Evolutionary conservation across 2,888 invertebrate genomes (phyloP), one percentile per base, ranked within the genome.

Genomic region (Papilio demoleus): DNA sequence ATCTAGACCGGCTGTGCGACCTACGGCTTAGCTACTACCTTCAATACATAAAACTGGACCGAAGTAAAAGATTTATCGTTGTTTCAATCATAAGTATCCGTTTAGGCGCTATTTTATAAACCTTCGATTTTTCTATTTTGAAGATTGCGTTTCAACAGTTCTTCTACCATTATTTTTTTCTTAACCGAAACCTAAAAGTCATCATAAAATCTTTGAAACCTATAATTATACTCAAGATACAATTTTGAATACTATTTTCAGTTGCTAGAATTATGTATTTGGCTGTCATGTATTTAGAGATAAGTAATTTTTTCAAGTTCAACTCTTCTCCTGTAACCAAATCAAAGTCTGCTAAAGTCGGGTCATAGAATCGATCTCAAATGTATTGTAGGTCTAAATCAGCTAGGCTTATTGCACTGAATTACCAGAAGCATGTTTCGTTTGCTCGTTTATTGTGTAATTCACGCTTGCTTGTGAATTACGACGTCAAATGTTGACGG

Each of bases 401-500:
- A 36, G 17, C 5, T 4, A 8, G 14, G 34, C 40, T 53, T 53
- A 50, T 31, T 59, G 17, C 38, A 14, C n/a, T 45, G 65, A 64
- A 38, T 64, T 59, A 64, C 64, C 64, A 40, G 64, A 64, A 58
- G 50, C 59, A 59, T 64, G 42, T 38, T 64, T 40, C 22, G 56
- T 56, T 14, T n/a, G 58, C 58, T 42, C 63, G 63, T 58, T 68
- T 68, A 68, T 64, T 59, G 64, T 68, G 68, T 60, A 47, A 53
- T 69, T 65, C 60, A 60, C 53, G 60, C 27, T 60, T 50, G 65
- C 60, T 24, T 34, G 68, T 69, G 60, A 69, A 69, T 65, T 59
- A 38, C 64, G 24, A 64, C 31, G 68, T 60, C 65, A 69, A 69
- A 65, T 69, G 60, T 65, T 68, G 58, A 50, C 65, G 60, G 68